These are phyloP conservation scores for Sisyra terminalis DNA, from an alignment of 2,888 invertebrate genomes.

Conservation along the genomic window DNA sequence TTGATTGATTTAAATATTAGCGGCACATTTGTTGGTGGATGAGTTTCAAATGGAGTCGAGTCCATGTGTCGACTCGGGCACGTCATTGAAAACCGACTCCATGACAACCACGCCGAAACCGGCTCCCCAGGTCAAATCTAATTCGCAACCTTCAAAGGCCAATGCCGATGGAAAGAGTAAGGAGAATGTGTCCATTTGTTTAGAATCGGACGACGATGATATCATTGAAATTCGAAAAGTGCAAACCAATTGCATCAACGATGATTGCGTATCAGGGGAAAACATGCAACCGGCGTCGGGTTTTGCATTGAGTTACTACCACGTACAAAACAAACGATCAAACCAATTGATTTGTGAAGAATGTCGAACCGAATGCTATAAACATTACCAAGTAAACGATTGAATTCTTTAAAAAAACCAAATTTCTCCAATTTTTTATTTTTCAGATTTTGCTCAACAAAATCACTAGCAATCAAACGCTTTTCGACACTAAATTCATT, in stretches of 20 bases:
- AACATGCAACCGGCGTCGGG: conserved; percentile 28
- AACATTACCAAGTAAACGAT: conserved; percentile 23
- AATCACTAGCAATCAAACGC: conserved; percentile 13
- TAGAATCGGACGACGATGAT: no score
- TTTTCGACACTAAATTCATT: conserved; percentile 22
- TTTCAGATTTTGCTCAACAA: conserved; percentile 12
- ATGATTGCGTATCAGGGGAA: conserved; percentile 29
- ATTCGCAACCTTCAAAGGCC: no score
- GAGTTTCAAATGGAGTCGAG: no score
- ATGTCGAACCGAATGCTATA: conserved; percentile 23
- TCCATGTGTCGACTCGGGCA: no score
- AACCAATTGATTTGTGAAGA: conserved; percentile 25
- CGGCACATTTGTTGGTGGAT: no score
- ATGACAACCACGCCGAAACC: no score
- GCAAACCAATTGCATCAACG: conserved; percentile 35
- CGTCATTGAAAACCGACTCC: no score
- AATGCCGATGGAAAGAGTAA: no score
- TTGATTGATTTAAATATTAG: no score
- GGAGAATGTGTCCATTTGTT: no score
- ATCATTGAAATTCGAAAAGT: no score
- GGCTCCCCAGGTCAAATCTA: no score
- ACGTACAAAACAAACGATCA: conserved; percentile 22
- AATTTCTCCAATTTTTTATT: conserved; percentile 9
- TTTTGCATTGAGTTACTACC: conserved; percentile 26
- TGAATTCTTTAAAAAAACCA: background rate